Conservation (phyloP, 2,888 invertebrate genomes). For the Lycophotia porphyrea region DNA sequence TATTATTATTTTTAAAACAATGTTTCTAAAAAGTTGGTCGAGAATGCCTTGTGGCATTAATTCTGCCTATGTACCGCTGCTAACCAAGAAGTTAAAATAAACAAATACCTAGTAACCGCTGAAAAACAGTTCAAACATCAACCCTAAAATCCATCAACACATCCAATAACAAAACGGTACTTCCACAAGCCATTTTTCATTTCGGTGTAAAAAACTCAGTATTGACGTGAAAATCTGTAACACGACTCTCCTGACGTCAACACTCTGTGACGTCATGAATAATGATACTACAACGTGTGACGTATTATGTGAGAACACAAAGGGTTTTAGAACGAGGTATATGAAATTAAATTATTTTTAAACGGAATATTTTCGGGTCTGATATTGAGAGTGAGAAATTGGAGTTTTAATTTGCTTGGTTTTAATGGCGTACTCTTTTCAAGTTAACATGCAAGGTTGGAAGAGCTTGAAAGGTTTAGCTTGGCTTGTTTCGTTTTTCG, state of each 20-base stretch:
- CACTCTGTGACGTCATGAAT: constrained; percentile 69
- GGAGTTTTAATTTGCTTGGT: not conserved
- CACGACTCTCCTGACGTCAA: constrained; percentile 58
- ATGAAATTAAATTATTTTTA: constrained; percentile 35
- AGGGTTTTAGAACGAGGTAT: constrained; percentile 43
- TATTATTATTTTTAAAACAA: not conserved
- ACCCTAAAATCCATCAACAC: constrained; percentile 16
- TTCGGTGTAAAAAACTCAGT: constrained; percentile 48
- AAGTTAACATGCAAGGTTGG: not conserved
- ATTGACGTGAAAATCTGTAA: constrained; percentile 60
- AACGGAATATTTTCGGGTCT: constrained; percentile 1
- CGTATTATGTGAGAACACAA: constrained; percentile 50
- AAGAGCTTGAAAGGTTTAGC: not conserved
- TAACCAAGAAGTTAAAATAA: not conserved
- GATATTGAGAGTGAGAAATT: constrained; percentile 6
- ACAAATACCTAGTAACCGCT: not conserved
- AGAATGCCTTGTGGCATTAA: not conserved
- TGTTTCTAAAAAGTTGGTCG: not conserved
- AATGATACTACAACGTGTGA: constrained; percentile 63
- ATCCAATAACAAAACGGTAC: constrained; percentile 39
- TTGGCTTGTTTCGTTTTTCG: not conserved
- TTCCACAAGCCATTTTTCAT: constrained; percentile 39
- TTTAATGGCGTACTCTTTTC: not conserved
- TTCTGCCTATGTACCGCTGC: not conserved
- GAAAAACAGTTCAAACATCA: not conserved